A percentile compares a stretch with the other conserved stretches of the same genome.
Conservation (phyloP, 2,888 invertebrate genomes). For the Xestia rhomboidea region DNA sequence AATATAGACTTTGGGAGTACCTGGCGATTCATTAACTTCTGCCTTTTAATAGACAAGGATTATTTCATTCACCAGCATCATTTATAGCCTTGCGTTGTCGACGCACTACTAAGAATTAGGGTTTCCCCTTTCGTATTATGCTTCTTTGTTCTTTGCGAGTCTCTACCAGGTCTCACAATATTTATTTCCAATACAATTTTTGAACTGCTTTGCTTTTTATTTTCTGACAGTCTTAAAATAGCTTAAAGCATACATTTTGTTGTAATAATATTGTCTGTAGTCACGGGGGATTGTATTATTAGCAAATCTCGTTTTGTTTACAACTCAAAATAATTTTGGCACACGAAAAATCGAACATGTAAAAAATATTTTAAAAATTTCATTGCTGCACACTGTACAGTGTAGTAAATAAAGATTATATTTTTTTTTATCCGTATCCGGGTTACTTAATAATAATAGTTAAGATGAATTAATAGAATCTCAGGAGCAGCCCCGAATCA, state of each 20-base stretch:
- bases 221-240: slow-evolving; percentile 13
- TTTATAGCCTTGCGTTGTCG: not conserved
- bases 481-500: not conserved
- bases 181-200: not conserved
- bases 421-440: not conserved
- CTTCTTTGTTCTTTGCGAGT: not conserved
- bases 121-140: not conserved
- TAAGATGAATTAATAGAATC: not conserved
- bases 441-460: not conserved
- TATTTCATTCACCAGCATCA: not conserved
- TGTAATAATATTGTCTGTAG: slow-evolving; percentile 15
- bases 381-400: not conserved
- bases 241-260: not conserved
- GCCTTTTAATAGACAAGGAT: not conserved
- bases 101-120: not conserved
- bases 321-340: slow-evolving; percentile 48
- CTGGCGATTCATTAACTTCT: not conserved
- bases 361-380: not conserved
- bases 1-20: not conserved
- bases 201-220: not conserved
- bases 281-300: slow-evolving; percentile 44
- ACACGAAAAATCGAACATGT: slow-evolving; percentile 14
- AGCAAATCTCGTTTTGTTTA: slow-evolving; percentile 41
- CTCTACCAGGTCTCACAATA: not conserved
- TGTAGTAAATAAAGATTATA: not conserved